Base-by-base conservation (phyloP, 2,113 vertebrate species). In the Chaetodon trifascialis region DNA sequence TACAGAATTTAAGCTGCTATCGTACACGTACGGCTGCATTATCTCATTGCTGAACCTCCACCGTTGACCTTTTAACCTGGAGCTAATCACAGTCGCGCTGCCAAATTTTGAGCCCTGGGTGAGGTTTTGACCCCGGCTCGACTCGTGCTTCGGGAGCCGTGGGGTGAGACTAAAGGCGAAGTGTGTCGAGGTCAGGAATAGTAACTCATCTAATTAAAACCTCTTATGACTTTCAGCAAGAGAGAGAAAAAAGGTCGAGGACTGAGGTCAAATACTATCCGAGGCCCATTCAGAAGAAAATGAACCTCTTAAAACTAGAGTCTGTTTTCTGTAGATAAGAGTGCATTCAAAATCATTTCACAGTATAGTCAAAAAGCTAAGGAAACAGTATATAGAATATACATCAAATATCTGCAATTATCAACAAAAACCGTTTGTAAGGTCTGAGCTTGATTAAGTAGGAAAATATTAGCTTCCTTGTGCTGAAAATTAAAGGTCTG, bases 281-380 rank as follows among this genome's bases (percentile, higher is more conserved):
- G 0, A 38, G 40, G 65, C 59, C 70, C 11, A 5, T 69, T 73
- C n/a, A 52, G 38, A 64, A 64, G 63, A 76, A 11, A 79, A 60
- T 67, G 11, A 64, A 80, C 68, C 59, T 88, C 79, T 59, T 72
- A 15, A 36, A 67, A 80, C 54, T n/a, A 25, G n/a, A 76, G 83
- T 64, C 55, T 3, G 23, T 55, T 82, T 84, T 70, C 16, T 56
- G 46, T 75, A 66, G 23, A 78, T 66, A 74, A 85, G 83, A 95
- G 94, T 94, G 91, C 93, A 94, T 87, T 88, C 70, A 80, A 79
- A 67, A 81, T 76, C 16, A 84, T 84, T 95, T 95, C 95, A 95
- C 95, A 95, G 94, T 94, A 87, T 89, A 89, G 51, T 80, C 17
- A 67, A 84, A 84, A 88, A 80, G 75, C 73, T 85, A 55, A 86